These are phyloP conservation scores for Pachyseris speciosa DNA, from an alignment of 64 coral and sea anemone species.

Conservation along the genomic window DNA sequence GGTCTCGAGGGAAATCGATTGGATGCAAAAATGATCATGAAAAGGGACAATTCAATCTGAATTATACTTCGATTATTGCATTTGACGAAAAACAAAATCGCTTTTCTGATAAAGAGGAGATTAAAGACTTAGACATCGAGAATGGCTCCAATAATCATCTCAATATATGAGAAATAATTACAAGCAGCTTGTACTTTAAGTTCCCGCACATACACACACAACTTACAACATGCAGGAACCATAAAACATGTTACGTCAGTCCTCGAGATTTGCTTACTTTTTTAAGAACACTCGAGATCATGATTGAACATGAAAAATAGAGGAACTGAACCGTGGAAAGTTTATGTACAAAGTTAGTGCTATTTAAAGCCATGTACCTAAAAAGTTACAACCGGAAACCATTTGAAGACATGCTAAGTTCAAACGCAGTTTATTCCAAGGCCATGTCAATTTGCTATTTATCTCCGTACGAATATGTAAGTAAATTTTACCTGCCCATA, in stretches of 20 bases:
- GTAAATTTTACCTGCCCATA: constrained; percentile 93
- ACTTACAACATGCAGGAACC: too few species aligned
- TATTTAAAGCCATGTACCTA: neutral
- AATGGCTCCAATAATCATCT: constrained; percentile 10
- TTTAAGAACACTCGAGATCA: neutral
- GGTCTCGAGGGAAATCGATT: neutral
- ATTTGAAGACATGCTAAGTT: neutral
- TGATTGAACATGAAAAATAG: neutral
- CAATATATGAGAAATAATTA: constrained; percentile 1
- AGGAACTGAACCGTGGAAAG: neutral
- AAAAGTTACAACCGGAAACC: neutral
- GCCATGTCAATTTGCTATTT: neutral
- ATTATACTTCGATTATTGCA: constrained; percentile 19
- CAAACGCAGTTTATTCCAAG: neutral
- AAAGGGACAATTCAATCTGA: neutral
- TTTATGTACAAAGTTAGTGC: neutral
- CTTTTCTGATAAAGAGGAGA: neutral
- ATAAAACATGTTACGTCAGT: neutral
- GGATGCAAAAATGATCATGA: neutral
- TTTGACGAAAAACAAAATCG: neutral
- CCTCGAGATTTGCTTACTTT: neutral
- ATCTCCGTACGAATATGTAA: neutral
- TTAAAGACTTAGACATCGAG: neutral
- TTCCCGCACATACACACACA: too few species aligned
- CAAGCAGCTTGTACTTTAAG: neutral